phyloP scores from a whole-genome alignment of 2,113 vertebrate species.

The Brachirus orientalis region DNA sequence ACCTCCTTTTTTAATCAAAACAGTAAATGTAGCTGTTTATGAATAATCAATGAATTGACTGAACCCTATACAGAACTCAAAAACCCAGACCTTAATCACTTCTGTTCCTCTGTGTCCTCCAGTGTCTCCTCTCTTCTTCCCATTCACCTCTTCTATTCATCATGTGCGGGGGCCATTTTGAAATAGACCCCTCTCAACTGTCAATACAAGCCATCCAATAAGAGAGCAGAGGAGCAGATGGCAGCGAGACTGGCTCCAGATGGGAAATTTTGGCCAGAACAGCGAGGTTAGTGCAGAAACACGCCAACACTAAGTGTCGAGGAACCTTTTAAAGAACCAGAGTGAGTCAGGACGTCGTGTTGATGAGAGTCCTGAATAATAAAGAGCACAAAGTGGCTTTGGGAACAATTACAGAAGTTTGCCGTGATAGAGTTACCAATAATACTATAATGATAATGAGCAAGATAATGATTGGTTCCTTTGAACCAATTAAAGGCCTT shows the following conservation, averaged over 20 bases:
- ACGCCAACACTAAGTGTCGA: conserved; percentile 59
- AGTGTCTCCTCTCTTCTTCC: conserved; percentile 9
- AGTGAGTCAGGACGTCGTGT: conserved; percentile 49
- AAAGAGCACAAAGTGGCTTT: conserved; percentile 13
- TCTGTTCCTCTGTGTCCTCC: conserved; percentile 11
- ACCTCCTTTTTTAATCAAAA: too few relatives aligned
- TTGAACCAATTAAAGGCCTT: conserved; percentile 52
- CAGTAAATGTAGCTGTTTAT: too few relatives aligned
- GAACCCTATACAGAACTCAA: conserved; percentile 23
- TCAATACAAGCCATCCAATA: conserved; percentile 53
- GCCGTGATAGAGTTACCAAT: conserved; percentile 17
- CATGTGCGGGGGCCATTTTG: conserved; percentile 31
- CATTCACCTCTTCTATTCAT: conserved; percentile 21
- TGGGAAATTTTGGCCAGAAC: conserved; percentile 69
- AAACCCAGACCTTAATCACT: background rate
- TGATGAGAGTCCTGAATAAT: conserved; percentile 25
- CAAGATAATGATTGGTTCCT: conserved; percentile 60
- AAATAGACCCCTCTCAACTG: conserved; percentile 49
- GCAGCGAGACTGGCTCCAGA: conserved; percentile 70
- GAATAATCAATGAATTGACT: too few relatives aligned
- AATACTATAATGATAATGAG: conserved; percentile 56
- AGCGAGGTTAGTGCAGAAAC: conserved; percentile 64
- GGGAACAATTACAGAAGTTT: conserved; percentile 43
- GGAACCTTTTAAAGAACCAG: conserved; percentile 57
- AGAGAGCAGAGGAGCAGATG: conserved; percentile 70